Base-by-base conservation (phyloP, 2,888 invertebrate genomes). In the Scelioninae gen. 1 region DNA sequence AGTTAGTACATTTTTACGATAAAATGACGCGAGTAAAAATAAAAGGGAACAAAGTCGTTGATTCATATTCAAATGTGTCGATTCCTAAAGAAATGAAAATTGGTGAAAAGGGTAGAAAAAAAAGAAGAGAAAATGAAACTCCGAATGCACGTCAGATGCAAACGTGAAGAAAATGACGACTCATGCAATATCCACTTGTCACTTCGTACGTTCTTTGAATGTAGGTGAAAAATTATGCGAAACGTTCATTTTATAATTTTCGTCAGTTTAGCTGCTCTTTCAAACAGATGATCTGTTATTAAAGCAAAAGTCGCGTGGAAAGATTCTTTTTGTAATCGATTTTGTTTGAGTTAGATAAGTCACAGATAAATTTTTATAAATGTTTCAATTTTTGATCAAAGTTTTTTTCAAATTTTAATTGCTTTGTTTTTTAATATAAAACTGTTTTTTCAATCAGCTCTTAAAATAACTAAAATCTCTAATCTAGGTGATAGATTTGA, bases 111-210 rank as follows among this genome's bases (percentile, higher is more conserved):
- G n/a, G 13, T 4, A 45, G 40, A 55, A 62, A 43, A 45, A 62
- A 58, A 75, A 45, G 47, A 23, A 45, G 47, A 23, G 23, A 23
- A 23, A 10, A 40, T 15, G 10, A 13, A 43, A 53, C 55, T 45
- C 16, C 47, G 23, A 60, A 76, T 66, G 58, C 66, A 66, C 51
- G 68, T 68, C 76, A 76, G 45, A 45, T 7, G 58, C 68, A 68
- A 76, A 76, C 65, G 76, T 34, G 34, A 68, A 76, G 60, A 60
- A 76, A 76, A 76, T 68, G 66, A 76, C 53, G 68, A 68, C 53
- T 76, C 76, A 60, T 66, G 68, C 45, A 68, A 76, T 76, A 76
- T 68, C 76, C 15, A 76, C 60, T 68, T 76, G 76, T 68, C 76
- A 76, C 53, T 58, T 34, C 45, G 34, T 23, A 45, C 45, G 32